Base-by-base conservation (phyloP, 1,140 invertebrate species). In the Heliconius congener region DNA sequence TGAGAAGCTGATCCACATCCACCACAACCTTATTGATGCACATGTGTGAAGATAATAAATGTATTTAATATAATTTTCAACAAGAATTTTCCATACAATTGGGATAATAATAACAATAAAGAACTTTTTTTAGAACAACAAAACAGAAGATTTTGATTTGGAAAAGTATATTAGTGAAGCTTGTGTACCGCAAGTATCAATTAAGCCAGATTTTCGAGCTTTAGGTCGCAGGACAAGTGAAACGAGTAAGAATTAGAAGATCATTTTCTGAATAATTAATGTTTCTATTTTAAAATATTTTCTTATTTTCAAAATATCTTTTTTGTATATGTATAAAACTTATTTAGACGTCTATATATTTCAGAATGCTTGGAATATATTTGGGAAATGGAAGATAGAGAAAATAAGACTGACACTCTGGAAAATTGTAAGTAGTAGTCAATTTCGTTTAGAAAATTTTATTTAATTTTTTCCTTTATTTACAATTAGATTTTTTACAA, bases 311-410 rank as follows among this genome's bases (percentile, higher is more conserved):
- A 71, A 8, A 37, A 37, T 8, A 37, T 37, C 34, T 37, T 37
- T 74, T 19, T 57, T 18, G 30, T 19, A 16, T 30, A 30, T 18
- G 30, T 19, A 16, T 30, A 30, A 55, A 74, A 57, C 3, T n/a
- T 37, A 55, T 30, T 52, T 30, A 55, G 2, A 78, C 13, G 42
- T 16, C 16, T 6, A 46, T 77, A 75, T 76, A 52, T 66, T 88
- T 83, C 74, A 90, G 88, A 90, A 84, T 90, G 88, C 71, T 77
- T 82, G 27, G 87, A 90, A 74, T 87, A 88, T 42, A 83, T 86
- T 42, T 90, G 87, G 87, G 76, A 80, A 37, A 76, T 75, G 71
- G 74, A 73, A 52, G 72, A 73, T 60, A 52, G 78, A 76, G 74
- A 76, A 46, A 75, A 80, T 42, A 42, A 80, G 55, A 60, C 30